These are phyloP conservation scores for Thaumatotibia leucotreta DNA, from an alignment of 1,140 invertebrate species.

Conservation along the genomic window DNA sequence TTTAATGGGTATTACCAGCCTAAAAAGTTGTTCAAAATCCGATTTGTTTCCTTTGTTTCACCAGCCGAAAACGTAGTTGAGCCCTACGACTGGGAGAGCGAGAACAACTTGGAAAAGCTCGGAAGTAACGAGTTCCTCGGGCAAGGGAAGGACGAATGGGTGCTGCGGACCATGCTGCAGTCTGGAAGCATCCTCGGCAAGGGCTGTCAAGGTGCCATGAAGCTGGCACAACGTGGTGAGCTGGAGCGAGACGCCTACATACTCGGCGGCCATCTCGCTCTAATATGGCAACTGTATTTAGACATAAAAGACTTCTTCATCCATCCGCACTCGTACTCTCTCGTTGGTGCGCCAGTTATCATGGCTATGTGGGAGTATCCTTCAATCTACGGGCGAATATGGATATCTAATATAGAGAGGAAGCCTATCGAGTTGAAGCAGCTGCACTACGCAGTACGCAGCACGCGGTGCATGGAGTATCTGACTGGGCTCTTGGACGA, in stretches of 20 bases:
- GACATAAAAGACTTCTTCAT: conserved; percentile 76
- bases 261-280: conserved; percentile 89
- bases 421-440: conserved; percentile 50
- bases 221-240: conserved; percentile 83
- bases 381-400: conserved; percentile 77
- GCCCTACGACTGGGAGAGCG: conserved; percentile 53
- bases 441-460: conserved; percentile 54
- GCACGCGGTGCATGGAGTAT: conserved; percentile 61
- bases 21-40: too few relatives aligned
- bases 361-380: conserved; percentile 85
- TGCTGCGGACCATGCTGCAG: conserved; percentile 84
- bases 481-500: conserved; percentile 51
- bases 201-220: conserved; percentile 87
- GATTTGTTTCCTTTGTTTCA: conserved; percentile 8
- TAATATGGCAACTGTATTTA: conserved; percentile 85
- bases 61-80: conserved; percentile 39
- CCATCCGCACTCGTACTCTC: conserved; percentile 75
- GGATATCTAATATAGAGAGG: conserved; percentile 50
- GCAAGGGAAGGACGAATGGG: conserved; percentile 86
- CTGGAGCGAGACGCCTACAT: conserved; percentile 83
- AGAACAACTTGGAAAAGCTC: conserved; percentile 56
- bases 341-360: conserved; percentile 86
- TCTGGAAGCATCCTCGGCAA: conserved; percentile 88
- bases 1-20: too few relatives aligned
- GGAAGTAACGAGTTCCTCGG: conserved; percentile 72